A percentile compares a stretch with the other conserved stretches of the same genome.
Conservation (phyloP, 2,113 vertebrate species). For the Copsychus sechellarum region DNA sequence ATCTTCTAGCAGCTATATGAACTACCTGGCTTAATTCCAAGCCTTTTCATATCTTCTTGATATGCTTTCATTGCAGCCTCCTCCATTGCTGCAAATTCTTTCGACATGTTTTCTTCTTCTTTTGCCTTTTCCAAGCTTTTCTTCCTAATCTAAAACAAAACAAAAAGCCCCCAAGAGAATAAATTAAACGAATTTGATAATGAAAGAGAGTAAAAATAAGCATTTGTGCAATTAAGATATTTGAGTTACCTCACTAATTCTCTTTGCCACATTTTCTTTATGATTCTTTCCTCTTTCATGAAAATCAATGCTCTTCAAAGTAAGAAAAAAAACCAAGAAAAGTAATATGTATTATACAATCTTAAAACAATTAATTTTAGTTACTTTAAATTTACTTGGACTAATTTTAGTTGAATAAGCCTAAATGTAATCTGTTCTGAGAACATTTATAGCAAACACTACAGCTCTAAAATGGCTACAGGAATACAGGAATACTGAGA, state of each 20-base stretch:
- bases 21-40: constrained; percentile 84
- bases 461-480: background rate
- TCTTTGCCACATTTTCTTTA: constrained; percentile 97
- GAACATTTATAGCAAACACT: background rate
- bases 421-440: background rate
- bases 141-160: constrained; percentile 89
- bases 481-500: background rate
- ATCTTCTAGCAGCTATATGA: constrained; percentile 4
- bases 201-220: background rate
- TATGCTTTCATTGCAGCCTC: constrained; percentile 93
- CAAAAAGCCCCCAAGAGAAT: background rate
- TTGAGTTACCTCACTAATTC: constrained; percentile 89
- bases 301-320: constrained; percentile 90
- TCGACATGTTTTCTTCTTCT: constrained; percentile 88
- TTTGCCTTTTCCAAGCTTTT: constrained; percentile 93
- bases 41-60: constrained; percentile 91
- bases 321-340: background rate
- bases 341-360: background rate
- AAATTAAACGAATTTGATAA: background rate
- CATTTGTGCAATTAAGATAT: constrained; percentile 15
- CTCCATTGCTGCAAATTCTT: constrained; percentile 96
- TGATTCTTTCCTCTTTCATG: constrained; percentile 98
- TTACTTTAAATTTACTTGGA: background rate
- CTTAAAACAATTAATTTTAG: background rate
- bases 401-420: background rate